phyloP scores from a whole-genome alignment of 2,888 invertebrate genomes.

The Tipula vernalis region DNA sequence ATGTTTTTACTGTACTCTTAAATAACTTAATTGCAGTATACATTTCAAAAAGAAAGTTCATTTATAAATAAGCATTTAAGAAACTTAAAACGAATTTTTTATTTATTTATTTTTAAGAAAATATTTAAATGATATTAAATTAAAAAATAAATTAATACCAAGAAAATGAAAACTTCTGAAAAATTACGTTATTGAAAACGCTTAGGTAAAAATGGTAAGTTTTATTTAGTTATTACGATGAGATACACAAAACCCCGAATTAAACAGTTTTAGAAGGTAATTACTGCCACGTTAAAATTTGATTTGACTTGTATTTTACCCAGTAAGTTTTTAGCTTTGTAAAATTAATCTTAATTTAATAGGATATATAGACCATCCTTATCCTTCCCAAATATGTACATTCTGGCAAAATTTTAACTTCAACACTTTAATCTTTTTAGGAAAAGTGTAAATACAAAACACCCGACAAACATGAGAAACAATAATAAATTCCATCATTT shows the following conservation, averaged over 20 bases:
- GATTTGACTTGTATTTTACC: background rate
- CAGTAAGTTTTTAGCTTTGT: background rate
- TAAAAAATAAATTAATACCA: background rate
- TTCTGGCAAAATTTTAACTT: background rate
- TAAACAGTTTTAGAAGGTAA: background rate
- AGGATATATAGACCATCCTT: too few relatives aligned
- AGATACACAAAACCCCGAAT: background rate
- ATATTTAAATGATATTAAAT: background rate
- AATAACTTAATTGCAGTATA: background rate
- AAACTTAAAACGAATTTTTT: background rate
- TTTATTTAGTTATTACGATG: background rate
- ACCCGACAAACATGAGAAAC: background rate
- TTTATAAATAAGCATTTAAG: background rate
- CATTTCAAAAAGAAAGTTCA: background rate
- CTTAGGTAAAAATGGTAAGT: background rate
- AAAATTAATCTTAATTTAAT: too few relatives aligned
- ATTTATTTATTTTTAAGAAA: background rate
- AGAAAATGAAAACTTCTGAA: background rate
- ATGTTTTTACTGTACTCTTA: background rate
- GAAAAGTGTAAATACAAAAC: background rate
- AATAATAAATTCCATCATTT: background rate
- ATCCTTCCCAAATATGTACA: too few relatives aligned
- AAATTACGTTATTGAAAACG: background rate
- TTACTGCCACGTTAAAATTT: background rate
- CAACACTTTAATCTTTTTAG: background rate